Conservation (phyloP, 2,888 invertebrate species). For the Nymphalis polychloros region DNA sequence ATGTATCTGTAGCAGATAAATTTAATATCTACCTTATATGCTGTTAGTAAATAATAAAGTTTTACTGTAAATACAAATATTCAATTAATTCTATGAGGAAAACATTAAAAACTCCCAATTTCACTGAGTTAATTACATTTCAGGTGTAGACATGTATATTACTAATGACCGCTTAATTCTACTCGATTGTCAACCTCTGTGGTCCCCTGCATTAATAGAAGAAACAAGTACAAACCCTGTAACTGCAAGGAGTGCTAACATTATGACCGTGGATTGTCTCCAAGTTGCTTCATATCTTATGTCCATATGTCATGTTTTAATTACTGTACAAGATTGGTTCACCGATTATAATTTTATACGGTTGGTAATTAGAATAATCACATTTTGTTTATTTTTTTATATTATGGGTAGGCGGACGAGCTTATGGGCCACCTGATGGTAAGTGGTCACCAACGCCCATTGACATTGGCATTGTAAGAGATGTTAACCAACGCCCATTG, state of each 20-base stretch:
- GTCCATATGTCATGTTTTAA: conserved; percentile 93
- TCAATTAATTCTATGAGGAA: too few relatives aligned
- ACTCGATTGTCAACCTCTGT: conserved; percentile 92
- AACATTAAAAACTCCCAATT: too few relatives aligned
- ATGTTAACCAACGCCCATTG: too few relatives aligned
- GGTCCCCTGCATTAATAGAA: conserved; percentile 88
- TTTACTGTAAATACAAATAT: too few relatives aligned
- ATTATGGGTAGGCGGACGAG: too few relatives aligned
- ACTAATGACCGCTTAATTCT: conserved; percentile 89
- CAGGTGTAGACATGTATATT: conserved; percentile 87
- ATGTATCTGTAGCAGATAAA: too few relatives aligned
- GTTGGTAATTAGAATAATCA: conserved; percentile 58
- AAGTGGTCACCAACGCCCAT: too few relatives aligned
- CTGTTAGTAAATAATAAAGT: too few relatives aligned
- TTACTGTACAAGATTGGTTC: conserved; percentile 95
- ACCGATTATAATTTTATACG: conserved; percentile 91
- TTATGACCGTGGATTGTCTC: conserved; percentile 86
- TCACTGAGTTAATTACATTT: conserved; percentile 39
- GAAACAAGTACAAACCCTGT: conserved; percentile 76
- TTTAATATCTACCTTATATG: too few relatives aligned
- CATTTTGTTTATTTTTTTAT: too few relatives aligned
- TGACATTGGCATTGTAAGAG: too few relatives aligned
- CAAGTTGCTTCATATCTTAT: conserved; percentile 92
- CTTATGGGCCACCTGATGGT: too few relatives aligned
- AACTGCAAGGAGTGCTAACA: conserved; percentile 78